Evolutionary conservation across 2,888 invertebrate genomes (phyloP).

Genomic region (Limnephilus marmoratus): DNA sequence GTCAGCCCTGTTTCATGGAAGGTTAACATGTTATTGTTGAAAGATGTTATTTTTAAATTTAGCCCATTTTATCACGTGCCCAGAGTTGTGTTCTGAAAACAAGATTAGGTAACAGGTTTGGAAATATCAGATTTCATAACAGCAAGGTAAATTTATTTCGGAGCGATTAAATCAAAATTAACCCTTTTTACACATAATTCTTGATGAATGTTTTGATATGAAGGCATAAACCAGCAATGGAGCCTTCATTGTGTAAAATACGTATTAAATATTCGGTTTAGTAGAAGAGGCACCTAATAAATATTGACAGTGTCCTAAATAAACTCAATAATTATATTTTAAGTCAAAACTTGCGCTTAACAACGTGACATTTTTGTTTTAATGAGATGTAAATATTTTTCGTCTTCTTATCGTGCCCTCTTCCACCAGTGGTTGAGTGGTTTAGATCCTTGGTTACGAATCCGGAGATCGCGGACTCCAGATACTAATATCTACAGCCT

Average conservation of each 20-base stretch:
- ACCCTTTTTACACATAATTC: conserved; percentile 34
- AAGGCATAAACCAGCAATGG: not conserved
- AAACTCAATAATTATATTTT: not conserved
- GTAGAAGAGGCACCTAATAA: not conserved
- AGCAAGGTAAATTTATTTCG: not conserved
- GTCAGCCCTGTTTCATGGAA: not conserved
- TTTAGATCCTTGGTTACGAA: not conserved
- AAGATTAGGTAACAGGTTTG: conserved; percentile 42
- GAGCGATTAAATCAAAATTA: conserved; percentile 42
- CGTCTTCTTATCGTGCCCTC: too few relatives aligned
- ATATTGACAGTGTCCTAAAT: not conserved
- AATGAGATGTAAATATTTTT: too few relatives aligned
- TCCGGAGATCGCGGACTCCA: not conserved
- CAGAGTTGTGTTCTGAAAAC: conserved; percentile 26
- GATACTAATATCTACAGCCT: too few relatives aligned
- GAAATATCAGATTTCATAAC: conserved; percentile 30
- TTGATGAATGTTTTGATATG: conserved; percentile 23
- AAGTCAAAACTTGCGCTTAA: too few relatives aligned
- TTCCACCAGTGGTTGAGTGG: not conserved
- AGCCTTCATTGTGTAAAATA: not conserved
- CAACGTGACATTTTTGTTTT: too few relatives aligned
- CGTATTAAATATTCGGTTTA: not conserved
- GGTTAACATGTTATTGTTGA: conserved; percentile 13
- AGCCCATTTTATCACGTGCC: conserved; percentile 44
- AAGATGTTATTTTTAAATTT: conserved; percentile 29